These are phyloP conservation scores for Eupelmus urozonus DNA, from an alignment of 2,888 invertebrate species.

Conservation along the genomic window DNA sequence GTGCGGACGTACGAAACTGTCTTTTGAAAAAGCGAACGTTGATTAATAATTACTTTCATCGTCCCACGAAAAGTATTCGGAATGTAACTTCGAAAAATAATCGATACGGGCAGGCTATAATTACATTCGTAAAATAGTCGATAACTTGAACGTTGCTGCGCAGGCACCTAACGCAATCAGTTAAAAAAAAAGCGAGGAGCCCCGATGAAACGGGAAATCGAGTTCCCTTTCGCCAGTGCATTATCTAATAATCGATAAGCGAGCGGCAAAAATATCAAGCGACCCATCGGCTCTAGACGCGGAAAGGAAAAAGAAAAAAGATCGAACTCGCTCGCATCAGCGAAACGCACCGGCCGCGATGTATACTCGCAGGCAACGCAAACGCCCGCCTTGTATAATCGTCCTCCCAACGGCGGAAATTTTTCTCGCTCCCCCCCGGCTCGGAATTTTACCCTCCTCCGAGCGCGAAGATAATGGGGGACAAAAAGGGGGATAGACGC, in stretches of 20 bases:
- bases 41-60: too few species aligned
- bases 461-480: neutral
- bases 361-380: too few species aligned
- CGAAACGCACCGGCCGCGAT: conserved; percentile 16
- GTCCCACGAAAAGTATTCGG: too few species aligned
- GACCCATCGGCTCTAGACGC: neutral
- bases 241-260: conserved; percentile 1
- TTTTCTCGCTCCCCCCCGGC: conserved; percentile 12
- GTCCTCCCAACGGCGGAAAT: conserved; percentile 11
- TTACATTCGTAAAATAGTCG: too few species aligned
- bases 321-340: neutral
- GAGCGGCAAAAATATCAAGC: neutral
- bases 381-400: neutral
- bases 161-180: too few species aligned
- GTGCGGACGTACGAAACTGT: too few species aligned
- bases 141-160: too few species aligned
- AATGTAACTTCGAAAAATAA: too few species aligned
- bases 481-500: conserved; percentile 12
- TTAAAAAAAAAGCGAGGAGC: too few species aligned
- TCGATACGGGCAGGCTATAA: too few species aligned
- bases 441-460: conserved; percentile 29
- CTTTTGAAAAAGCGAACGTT: too few species aligned
- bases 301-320: neutral
- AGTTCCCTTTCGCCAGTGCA: neutral
- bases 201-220: too few species aligned